Conservation (phyloP, 2,888 invertebrate species). For the Ochropacha duplaris region DNA sequence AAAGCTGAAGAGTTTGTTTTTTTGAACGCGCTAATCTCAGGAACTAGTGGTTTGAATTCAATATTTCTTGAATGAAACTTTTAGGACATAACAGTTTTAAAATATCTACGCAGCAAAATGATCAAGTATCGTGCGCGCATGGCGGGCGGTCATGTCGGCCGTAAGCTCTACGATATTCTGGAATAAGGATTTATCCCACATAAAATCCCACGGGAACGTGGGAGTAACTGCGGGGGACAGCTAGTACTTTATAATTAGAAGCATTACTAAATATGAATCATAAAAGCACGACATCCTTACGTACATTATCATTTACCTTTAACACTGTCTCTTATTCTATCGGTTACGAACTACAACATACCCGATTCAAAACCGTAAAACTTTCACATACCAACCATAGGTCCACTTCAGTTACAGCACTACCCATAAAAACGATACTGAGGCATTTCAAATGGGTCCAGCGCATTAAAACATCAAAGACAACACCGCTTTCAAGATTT, state of each 20-base stretch:
- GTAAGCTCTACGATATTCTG: no score
- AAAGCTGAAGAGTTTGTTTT: no score
- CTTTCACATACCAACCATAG: not conserved
- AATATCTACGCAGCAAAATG: no score
- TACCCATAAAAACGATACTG: not conserved
- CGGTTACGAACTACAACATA: not conserved
- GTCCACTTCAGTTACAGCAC: not conserved
- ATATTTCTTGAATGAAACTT: no score
- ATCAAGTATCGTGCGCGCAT: no score
- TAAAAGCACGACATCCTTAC: not conserved
- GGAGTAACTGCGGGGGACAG: no score
- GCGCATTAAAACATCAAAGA: slow-evolving; percentile 4
- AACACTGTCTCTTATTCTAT: not conserved
- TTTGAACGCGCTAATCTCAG: no score
- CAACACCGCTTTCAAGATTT: slow-evolving; percentile 10
- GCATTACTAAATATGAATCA: not conserved
- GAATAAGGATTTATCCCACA: no score
- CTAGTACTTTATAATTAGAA: not conserved
- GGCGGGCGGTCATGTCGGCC: no score
- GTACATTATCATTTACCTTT: not conserved
- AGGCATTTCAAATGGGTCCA: not conserved
- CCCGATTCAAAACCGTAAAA: not conserved
- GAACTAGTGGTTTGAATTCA: no score
- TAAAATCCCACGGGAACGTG: no score
- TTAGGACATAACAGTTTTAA: no score